Evolutionary conservation across 2,888 invertebrate genomes (phyloP).

Genomic region (Lasioglossum malachurum): DNA sequence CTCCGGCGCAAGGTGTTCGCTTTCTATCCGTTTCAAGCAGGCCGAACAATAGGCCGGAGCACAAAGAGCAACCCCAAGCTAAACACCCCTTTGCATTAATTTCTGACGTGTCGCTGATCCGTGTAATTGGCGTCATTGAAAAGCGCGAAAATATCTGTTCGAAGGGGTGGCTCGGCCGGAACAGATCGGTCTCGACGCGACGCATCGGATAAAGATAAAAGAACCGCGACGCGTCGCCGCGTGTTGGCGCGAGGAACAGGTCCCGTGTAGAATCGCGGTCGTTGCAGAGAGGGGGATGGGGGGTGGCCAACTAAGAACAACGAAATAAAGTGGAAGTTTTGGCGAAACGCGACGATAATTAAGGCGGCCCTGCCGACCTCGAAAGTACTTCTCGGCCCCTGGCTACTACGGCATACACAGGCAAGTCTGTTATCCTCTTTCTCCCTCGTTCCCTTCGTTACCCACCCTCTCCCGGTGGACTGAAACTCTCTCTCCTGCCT

Average conservation of each 20-base stretch:
- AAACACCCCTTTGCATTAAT: conserved; percentile 65
- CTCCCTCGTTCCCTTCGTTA: conserved; percentile 78
- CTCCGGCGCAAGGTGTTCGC: conserved; percentile 53
- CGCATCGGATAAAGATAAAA: background rate
- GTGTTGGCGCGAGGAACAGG: background rate
- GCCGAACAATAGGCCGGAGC: conserved; percentile 57
- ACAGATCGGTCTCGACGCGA: background rate
- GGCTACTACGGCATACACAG: conserved; percentile 78
- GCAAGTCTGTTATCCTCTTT: conserved; percentile 81
- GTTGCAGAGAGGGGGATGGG: background rate
- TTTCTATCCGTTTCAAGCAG: conserved; percentile 56
- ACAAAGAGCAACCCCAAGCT: conserved; percentile 57
- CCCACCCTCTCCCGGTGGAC: conserved; percentile 32
- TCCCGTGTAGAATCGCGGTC: background rate
- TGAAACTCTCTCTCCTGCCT: conserved; percentile 54
- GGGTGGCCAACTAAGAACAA: conserved; percentile 38
- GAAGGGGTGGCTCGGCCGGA: background rate
- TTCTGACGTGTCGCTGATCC: conserved; percentile 58
- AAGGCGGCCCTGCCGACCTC: conserved; percentile 80
- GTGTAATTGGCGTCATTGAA: conserved; percentile 53
- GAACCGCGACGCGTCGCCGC: background rate
- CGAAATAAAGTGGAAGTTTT: conserved; percentile 67
- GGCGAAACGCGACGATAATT: conserved; percentile 75
- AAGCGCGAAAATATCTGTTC: conserved; percentile 13
- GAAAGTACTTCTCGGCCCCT: conserved; percentile 81